These are phyloP conservation scores for Sebastes paucispinis DNA, from an alignment of 2,797 vertebrate genomes.

Conservation along the genomic window DNA sequence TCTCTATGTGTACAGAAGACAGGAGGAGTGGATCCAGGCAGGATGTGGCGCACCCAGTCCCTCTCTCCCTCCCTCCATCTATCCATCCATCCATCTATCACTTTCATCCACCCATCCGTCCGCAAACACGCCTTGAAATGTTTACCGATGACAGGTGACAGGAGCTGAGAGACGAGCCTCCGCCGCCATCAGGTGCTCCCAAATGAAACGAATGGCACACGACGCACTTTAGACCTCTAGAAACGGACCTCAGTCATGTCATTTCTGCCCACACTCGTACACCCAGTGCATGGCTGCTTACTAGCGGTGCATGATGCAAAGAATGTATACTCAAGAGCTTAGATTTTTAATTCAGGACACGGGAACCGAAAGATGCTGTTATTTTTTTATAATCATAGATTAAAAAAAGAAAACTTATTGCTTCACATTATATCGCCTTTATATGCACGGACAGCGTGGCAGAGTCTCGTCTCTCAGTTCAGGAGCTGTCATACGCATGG, in stretches of 20 bases:
- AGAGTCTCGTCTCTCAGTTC: slow-evolving; percentile 64
- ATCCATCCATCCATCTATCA: not conserved
- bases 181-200: slow-evolving; percentile 4
- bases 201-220: slow-evolving; percentile 63
- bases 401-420: not conserved
- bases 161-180: slow-evolving; percentile 65
- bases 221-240: slow-evolving; percentile 73
- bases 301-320: slow-evolving; percentile 48
- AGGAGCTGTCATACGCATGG: not conserved
- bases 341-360: slow-evolving; percentile 41
- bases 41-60: slow-evolving; percentile 9
- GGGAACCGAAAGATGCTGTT: slow-evolving; percentile 33
- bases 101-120: slow-evolving; percentile 4
- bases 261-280: not conserved
- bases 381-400: slow-evolving; percentile 65
- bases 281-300: slow-evolving; percentile 29
- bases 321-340: slow-evolving; percentile 64
- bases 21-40: slow-evolving; percentile 34
- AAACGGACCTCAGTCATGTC: slow-evolving; percentile 56
- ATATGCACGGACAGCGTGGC: not conserved
- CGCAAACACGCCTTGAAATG: not conserved
- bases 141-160: not conserved
- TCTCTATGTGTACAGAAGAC: slow-evolving; percentile 27
- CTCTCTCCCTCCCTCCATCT: slow-evolving; percentile 5
- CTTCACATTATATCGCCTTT: slow-evolving; percentile 49